Evolutionary conservation across 1,140 invertebrate genomes (phyloP).

Genomic region (Micrasema longulum): DNA sequence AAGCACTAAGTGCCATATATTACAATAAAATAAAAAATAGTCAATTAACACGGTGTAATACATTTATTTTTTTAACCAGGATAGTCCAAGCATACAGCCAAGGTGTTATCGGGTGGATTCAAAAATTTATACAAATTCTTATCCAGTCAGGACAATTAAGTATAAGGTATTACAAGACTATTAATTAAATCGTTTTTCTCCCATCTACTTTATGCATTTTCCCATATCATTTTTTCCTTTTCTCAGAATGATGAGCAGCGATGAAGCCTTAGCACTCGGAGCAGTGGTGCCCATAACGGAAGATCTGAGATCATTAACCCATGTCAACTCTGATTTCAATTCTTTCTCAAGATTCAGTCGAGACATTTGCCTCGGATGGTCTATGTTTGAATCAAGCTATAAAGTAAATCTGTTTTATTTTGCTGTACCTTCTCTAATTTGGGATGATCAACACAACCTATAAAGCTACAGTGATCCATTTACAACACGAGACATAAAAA

Average conservation of each 20-base stretch:
- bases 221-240: neutral
- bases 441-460: too few species aligned
- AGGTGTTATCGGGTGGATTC: conserved; percentile 75
- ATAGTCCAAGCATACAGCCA: conserved; percentile 70
- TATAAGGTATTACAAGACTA: conserved; percentile 62
- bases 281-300: conserved; percentile 34
- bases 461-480: too few species aligned
- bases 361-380: conserved; percentile 3
- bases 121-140: conserved; percentile 72
- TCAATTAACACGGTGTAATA: too few species aligned
- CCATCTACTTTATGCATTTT: neutral
- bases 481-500: too few species aligned
- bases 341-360: too few species aligned
- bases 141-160: conserved; percentile 67
- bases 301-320: conserved; percentile 11
- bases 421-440: too few species aligned
- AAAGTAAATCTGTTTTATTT: conserved; percentile 9
- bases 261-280: conserved; percentile 33
- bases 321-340: too few species aligned
- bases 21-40: too few species aligned
- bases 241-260: conserved; percentile 27
- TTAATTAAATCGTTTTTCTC: too few species aligned
- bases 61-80: too few species aligned
- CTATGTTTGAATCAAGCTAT: conserved; percentile 27
- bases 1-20: too few species aligned